These are phyloP conservation scores for Clostera curtula DNA, from an alignment of 2,888 invertebrate species.

Conservation along the genomic window DNA sequence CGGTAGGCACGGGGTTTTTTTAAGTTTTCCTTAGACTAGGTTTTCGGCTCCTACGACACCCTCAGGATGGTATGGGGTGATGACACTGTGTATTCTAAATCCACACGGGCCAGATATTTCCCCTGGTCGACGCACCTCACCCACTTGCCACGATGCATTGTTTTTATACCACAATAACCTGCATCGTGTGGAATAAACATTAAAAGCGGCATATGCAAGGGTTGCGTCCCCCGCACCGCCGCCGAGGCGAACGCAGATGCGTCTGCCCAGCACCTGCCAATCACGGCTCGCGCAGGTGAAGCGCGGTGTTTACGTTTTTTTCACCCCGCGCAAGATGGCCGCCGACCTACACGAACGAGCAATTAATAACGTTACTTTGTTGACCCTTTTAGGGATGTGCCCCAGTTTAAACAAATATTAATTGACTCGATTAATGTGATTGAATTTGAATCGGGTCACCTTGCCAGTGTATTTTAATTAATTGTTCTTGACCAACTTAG, in stretches of 20 bases:
- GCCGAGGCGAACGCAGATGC: slow-evolving; percentile 42
- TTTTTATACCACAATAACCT: slow-evolving; percentile 9
- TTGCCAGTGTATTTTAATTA: too few relatives aligned
- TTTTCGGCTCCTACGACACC: too few relatives aligned
- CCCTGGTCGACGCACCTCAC: too few relatives aligned
- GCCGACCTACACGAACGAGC: slow-evolving; percentile 20
- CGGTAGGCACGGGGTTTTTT: too few relatives aligned
- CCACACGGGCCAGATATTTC: too few relatives aligned
- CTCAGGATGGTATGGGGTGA: too few relatives aligned
- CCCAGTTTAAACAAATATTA: slow-evolving; percentile 13
- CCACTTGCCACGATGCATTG: too few relatives aligned
- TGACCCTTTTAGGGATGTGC: slow-evolving; percentile 12
- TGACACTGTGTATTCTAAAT: too few relatives aligned
- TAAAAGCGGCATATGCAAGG: slow-evolving; percentile 27
- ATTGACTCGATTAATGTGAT: slow-evolving; percentile 4
- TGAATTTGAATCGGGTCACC: too few relatives aligned
- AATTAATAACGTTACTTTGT: slow-evolving; percentile 25
- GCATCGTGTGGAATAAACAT: slow-evolving; percentile 15
- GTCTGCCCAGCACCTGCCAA: slow-evolving; percentile 60
- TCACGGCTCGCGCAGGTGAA: slow-evolving; percentile 63
- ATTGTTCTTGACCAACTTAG: too few relatives aligned
- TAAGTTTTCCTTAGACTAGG: too few relatives aligned
- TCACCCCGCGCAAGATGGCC: slow-evolving; percentile 22
- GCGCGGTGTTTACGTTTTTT: slow-evolving; percentile 60
- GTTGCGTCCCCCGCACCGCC: slow-evolving; percentile 11